phyloP scores from a whole-genome alignment of 2,797 vertebrate species.

The Geotrypetes seraphini region DNA sequence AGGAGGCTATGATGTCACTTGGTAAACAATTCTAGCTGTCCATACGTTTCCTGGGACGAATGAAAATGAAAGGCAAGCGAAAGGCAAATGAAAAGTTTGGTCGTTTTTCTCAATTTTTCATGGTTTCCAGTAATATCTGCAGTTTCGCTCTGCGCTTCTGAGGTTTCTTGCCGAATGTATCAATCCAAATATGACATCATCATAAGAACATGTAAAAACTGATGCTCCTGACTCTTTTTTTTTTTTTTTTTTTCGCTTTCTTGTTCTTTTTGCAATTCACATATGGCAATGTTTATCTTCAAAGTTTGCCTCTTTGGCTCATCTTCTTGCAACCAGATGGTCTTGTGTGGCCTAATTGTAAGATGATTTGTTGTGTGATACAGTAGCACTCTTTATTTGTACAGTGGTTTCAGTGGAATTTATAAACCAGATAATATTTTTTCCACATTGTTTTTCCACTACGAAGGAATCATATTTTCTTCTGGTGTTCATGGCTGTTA shows the following conservation, averaged over 20 bases:
- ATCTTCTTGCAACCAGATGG: conserved; percentile 51
- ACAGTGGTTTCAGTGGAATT: conserved; percentile 63
- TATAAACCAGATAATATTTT: conserved; percentile 61
- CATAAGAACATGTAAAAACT: conserved; percentile 44
- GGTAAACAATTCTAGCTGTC: too few relatives aligned
- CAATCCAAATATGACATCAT: conserved; percentile 29
- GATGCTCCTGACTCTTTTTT: conserved; percentile 48
- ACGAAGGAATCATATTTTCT: conserved; percentile 43
- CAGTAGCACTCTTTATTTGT: conserved; percentile 71
- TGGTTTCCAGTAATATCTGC: conserved; percentile 5
- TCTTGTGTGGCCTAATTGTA: conserved; percentile 63
- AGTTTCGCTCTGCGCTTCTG: conserved; percentile 19
- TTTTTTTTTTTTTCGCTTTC: conserved; percentile 55
- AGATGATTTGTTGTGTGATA: conserved; percentile 67
- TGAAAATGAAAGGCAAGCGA: too few relatives aligned
- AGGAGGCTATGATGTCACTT: too few relatives aligned
- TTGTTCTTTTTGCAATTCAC: conserved; percentile 52
- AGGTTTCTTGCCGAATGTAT: conserved; percentile 24
- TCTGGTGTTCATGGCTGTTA: conserved; percentile 31
- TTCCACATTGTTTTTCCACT: conserved; percentile 52
- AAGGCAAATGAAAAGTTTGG: conserved; percentile 7
- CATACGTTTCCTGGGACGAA: too few relatives aligned
- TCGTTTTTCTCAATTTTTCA: not conserved
- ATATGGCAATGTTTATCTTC: conserved; percentile 74
- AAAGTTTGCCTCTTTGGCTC: conserved; percentile 60